phyloP scores from a whole-genome alignment of 2,113 vertebrate genomes.

The Embiotoca jacksoni region DNA sequence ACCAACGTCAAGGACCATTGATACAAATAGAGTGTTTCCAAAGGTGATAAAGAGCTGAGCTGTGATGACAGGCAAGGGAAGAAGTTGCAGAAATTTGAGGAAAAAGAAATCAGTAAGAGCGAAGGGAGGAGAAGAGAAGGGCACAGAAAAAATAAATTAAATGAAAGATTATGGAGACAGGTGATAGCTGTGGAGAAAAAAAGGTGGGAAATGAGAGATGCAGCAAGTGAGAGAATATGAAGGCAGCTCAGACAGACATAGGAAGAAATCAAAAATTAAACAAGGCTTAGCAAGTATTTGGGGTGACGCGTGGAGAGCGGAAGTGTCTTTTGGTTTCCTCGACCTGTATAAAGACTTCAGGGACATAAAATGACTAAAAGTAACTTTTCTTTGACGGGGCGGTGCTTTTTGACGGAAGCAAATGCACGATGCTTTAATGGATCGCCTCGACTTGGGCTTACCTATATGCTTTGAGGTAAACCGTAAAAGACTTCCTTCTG shows the following conservation, averaged over 20 bases:
- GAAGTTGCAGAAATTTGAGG: neutral
- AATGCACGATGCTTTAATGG: constrained; percentile 44
- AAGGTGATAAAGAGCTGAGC: constrained; percentile 18
- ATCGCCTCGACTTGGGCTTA: constrained; percentile 25
- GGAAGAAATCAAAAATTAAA: constrained; percentile 41
- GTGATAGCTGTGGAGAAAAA: constrained; percentile 22
- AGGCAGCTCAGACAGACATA: constrained; percentile 24
- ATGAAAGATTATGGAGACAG: constrained; percentile 18
- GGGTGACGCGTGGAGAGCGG: constrained; percentile 21
- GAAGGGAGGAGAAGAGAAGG: neutral
- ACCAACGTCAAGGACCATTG: neutral
- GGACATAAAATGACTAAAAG: constrained; percentile 47
- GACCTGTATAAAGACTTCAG: constrained; percentile 38
- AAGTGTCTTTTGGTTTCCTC: constrained; percentile 40
- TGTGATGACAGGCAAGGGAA: constrained; percentile 2
- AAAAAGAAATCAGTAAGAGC: neutral
- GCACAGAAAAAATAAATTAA: constrained; percentile 8
- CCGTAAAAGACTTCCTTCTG: constrained; percentile 8
- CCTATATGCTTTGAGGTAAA: constrained; percentile 23
- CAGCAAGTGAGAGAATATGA: constrained; percentile 35
- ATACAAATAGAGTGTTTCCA: neutral
- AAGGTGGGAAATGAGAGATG: constrained; percentile 35
- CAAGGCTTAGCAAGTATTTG: constrained; percentile 7
- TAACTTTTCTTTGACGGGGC: constrained; percentile 36
- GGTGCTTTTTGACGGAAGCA: constrained; percentile 36